Conservation (phyloP, 2,888 invertebrate genomes). For the Achlya flavicornis region DNA sequence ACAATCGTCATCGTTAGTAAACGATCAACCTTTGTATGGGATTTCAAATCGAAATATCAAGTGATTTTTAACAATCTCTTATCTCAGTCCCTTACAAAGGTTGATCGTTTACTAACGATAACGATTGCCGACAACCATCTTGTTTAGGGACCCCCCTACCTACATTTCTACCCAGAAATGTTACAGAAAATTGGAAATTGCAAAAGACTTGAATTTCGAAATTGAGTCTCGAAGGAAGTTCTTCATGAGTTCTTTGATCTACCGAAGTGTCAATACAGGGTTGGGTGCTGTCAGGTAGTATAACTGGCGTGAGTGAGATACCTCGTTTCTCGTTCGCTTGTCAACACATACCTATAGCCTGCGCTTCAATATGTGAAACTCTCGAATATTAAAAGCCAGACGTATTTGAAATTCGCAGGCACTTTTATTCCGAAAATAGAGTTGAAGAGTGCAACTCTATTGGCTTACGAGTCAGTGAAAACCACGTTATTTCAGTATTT, state of each 20-base stretch:
- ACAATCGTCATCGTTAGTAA: too few relatives aligned
- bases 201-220: neutral
- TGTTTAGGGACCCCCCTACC: too few relatives aligned
- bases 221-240: neutral
- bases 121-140: too few relatives aligned
- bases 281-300: neutral
- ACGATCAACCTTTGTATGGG: too few relatives aligned
- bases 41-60: too few relatives aligned
- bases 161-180: too few relatives aligned
- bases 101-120: too few relatives aligned
- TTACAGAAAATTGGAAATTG: neutral
- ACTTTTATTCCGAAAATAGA: neutral
- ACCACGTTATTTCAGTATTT: neutral
- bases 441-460: neutral
- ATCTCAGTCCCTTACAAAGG: too few relatives aligned
- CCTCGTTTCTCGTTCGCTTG: neutral
- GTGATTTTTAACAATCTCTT: too few relatives aligned
- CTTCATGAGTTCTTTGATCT: neutral
- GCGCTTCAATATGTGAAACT: neutral
- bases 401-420: neutral
- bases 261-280: neutral
- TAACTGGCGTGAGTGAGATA: neutral
- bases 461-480: neutral
- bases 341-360: neutral
- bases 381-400: neutral